phyloP scores from a whole-genome alignment of 2,888 invertebrate species.

The Stenolophus ochropezus region DNA sequence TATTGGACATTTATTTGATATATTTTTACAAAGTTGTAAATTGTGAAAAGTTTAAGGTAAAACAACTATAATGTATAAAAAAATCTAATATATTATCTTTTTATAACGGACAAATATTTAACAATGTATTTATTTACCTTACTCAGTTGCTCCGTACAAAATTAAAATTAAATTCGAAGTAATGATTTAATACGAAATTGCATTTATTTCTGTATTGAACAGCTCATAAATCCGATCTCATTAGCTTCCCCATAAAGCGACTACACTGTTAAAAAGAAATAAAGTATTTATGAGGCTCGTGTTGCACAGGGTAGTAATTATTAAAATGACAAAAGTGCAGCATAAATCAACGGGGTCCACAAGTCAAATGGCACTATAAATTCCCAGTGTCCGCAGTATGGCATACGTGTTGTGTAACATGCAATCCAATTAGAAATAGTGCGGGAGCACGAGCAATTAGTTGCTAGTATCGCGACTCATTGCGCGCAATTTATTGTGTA shows the following conservation, averaged over 20 bases:
- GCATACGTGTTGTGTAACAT: constrained; percentile 51
- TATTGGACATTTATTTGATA: too few relatives aligned
- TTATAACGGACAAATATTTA: too few relatives aligned
- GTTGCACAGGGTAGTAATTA: constrained; percentile 27
- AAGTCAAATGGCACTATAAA: constrained; percentile 56
- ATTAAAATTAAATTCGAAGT: too few relatives aligned
- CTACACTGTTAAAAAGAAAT: constrained; percentile 37
- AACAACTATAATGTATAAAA: too few relatives aligned
- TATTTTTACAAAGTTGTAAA: too few relatives aligned
- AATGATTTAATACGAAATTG: too few relatives aligned
- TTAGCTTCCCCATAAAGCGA: background rate
- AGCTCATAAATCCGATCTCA: background rate
- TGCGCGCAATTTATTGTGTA: constrained; percentile 10
- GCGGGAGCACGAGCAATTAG: constrained; percentile 53
- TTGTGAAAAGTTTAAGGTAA: too few relatives aligned
- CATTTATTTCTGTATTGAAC: background rate
- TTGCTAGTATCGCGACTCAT: constrained; percentile 54
- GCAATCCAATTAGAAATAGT: constrained; percentile 56
- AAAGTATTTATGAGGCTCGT: constrained; percentile 29
- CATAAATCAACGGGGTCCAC: constrained; percentile 24
- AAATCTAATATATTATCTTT: too few relatives aligned
- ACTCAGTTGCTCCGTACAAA: too few relatives aligned
- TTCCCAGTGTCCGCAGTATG: constrained; percentile 51
- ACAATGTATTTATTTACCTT: too few relatives aligned
- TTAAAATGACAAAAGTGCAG: constrained; percentile 44